Conservation (phyloP, 2,113 vertebrate species). For the Empidonax traillii region DNA sequence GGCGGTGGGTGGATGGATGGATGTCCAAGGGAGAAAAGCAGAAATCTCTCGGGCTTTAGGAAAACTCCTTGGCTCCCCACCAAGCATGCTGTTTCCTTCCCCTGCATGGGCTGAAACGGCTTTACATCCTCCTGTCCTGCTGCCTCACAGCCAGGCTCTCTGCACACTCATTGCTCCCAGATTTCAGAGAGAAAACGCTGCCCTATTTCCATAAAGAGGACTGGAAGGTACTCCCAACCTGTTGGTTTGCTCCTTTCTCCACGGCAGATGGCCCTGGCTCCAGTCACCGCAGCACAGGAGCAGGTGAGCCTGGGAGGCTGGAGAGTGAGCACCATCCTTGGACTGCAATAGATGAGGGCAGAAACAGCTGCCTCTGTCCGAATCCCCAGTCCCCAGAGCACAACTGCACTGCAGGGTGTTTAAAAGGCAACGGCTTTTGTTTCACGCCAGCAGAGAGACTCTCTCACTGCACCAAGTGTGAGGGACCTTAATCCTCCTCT, state of each 20-base stretch:
- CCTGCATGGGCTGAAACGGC: accelerated
- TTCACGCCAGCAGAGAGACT: neutral
- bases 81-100: neutral
- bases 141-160: neutral
- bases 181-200: neutral
- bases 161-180: neutral
- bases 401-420: neutral
- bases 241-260: neutral
- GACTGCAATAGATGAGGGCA: neutral
- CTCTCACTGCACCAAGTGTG: neutral
- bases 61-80: neutral
- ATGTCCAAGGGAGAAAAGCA: neutral
- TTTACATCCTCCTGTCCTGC: neutral
- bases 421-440: neutral
- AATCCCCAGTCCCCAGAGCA: neutral
- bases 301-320: neutral
- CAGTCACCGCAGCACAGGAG: neutral
- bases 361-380: neutral
- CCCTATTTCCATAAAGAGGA: neutral
- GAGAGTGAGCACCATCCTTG: neutral
- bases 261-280: neutral
- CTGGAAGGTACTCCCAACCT: neutral
- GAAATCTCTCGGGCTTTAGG: neutral
- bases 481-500: slow-evolving; percentile 41
- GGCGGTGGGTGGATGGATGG: neutral